Conservation (phyloP, 2,797 vertebrate species). For the Xyrichtys novacula region DNA sequence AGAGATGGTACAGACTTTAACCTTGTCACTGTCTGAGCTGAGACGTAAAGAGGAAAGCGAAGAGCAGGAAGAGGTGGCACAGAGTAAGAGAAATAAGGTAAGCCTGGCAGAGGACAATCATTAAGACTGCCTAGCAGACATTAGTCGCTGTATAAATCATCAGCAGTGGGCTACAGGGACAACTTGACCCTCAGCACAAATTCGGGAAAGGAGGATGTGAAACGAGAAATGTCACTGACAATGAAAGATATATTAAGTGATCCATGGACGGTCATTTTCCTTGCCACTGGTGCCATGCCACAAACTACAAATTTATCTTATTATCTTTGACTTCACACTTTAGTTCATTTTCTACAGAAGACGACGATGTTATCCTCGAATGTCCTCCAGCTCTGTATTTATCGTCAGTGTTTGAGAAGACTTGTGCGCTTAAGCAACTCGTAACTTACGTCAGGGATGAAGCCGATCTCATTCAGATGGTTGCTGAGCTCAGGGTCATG, state of each 20-base stretch:
- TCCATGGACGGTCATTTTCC: slow-evolving; percentile 45
- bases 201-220: slow-evolving; percentile 38
- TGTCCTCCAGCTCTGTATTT: slow-evolving; percentile 20
- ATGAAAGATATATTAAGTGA: slow-evolving; percentile 43
- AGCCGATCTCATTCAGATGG: slow-evolving; percentile 98
- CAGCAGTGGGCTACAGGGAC: slow-evolving; percentile 57
- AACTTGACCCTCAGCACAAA: slow-evolving; percentile 69
- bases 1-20: slow-evolving; percentile 64
- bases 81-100: slow-evolving; percentile 65
- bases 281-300: slow-evolving; percentile 28
- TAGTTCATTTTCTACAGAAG: slow-evolving; percentile 37
- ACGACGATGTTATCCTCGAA: slow-evolving; percentile 8
- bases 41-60: slow-evolving; percentile 44
- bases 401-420: slow-evolving; percentile 24
- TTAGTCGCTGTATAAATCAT: slow-evolving; percentile 75
- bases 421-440: slow-evolving; percentile 3
- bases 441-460: slow-evolving; percentile 97
- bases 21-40: slow-evolving; percentile 69
- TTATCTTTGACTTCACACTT: slow-evolving; percentile 40
- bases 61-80: slow-evolving; percentile 52
- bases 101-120: slow-evolving; percentile 64
- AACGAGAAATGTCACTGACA: slow-evolving; percentile 61
- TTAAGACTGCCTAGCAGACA: slow-evolving; percentile 71
- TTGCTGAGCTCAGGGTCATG: slow-evolving; percentile 99
- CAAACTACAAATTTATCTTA: slow-evolving; percentile 29